Evolutionary conservation across 1,140 invertebrate species (phyloP).

Genomic region (Drosophila athabasca): DNA sequence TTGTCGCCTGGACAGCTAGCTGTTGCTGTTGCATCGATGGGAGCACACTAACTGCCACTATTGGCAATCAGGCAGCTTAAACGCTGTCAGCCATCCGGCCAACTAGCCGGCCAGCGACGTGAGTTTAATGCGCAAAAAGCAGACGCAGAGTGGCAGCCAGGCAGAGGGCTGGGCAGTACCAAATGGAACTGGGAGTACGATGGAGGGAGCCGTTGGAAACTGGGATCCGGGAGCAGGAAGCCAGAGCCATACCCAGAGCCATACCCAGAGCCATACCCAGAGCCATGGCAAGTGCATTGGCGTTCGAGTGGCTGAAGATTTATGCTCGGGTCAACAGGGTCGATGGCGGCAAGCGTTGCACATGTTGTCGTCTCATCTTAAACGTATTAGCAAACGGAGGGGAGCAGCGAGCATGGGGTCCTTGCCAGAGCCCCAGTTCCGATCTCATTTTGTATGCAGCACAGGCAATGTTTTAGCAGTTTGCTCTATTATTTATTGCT

Average conservation of each 20-base stretch:
- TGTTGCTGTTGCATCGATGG: conserved; percentile 52
- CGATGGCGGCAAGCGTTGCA: conserved; percentile 72
- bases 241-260: conserved; percentile 1
- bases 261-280: conserved; percentile 2
- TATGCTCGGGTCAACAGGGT: conserved; percentile 68
- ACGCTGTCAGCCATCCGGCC: conserved; percentile 35
- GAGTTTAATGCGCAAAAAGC: conserved; percentile 72
- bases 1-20: conserved; percentile 73
- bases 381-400: conserved; percentile 72
- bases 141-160: conserved; percentile 27
- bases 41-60: conserved; percentile 46
- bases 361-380: conserved; percentile 82
- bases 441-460: conserved; percentile 74
- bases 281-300: conserved; percentile 46
- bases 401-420: conserved; percentile 8
- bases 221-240: neutral
- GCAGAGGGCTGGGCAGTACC: neutral
- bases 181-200: conserved; percentile 16
- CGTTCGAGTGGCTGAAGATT: conserved; percentile 73
- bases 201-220: neutral
- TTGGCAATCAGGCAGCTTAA: conserved; percentile 59
- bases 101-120: conserved; percentile 49
- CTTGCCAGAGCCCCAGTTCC: neutral
- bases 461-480: conserved; percentile 74
- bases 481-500: conserved; percentile 80